Evolutionary conservation across 2,113 vertebrate genomes (phyloP).

Genomic region (Microcebus tavaratra): DNA sequence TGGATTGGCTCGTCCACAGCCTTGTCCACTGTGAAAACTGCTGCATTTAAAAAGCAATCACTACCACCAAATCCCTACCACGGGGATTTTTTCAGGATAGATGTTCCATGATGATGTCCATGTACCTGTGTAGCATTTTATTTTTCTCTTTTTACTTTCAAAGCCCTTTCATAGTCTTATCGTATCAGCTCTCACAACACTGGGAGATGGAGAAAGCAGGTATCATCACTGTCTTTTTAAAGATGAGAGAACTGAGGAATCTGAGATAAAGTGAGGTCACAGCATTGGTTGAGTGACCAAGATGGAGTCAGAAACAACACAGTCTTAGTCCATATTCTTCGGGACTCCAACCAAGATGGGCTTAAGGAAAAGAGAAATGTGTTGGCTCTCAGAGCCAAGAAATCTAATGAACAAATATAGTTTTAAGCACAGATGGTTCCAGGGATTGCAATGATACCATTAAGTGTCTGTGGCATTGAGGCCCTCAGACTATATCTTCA

Average conservation of each 20-base stretch:
- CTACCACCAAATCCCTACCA: background rate
- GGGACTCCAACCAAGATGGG: background rate
- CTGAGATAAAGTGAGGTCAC: background rate
- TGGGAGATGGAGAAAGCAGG: background rate
- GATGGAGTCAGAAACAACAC: background rate
- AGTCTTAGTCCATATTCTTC: background rate
- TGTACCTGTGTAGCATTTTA: background rate
- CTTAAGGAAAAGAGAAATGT: background rate
- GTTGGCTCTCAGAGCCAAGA: background rate
- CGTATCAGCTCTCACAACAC: rapidly evolving
- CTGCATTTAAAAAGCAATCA: background rate
- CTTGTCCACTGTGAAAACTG: background rate
- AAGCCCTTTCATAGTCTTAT: background rate
- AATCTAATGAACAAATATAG: background rate
- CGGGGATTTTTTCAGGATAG: background rate
- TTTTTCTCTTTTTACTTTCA: background rate
- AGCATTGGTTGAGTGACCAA: background rate
- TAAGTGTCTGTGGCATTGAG: background rate
- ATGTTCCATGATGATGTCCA: background rate
- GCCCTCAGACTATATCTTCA: background rate
- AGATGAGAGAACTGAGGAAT: background rate
- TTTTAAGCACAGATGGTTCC: background rate
- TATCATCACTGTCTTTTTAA: background rate
- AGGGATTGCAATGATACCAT: background rate
- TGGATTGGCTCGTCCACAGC: background rate